Base-by-base conservation (phyloP, 2,888 invertebrate species). In the Caenorhabditis sp. region DNA sequence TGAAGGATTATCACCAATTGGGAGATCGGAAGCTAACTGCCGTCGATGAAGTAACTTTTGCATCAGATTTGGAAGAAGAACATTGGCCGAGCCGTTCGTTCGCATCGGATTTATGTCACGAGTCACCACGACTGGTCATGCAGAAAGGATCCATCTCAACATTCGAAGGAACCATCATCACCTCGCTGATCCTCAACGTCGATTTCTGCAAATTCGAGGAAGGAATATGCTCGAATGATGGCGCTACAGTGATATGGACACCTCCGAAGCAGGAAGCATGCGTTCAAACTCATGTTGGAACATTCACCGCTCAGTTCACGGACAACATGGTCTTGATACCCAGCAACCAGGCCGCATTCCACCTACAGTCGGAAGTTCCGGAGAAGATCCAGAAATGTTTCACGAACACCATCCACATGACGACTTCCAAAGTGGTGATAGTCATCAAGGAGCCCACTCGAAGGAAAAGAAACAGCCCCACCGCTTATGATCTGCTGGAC, bases 151-250 rank as follows among this genome's bases (percentile, higher is more conserved):
- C 58, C 6, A 19, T 59, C 8, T 19, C n/a, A 1, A n/a, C 24
- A 12, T 59, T 59, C 19, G 58, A 35, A 35, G 58, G 26, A n/a
- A 59, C 10, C 5, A n/a, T 59, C 35, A 16, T 59, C 5, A 19
- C 58, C 31, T 26, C 58, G n/a, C 58, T 59, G 31, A 16, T 59
- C 2, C 31, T 59, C 7, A 59, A 59, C 35, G 26, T 26, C 35
- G 26, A 59, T 19, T 31, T 26, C 16, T 59, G 58, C n/a, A 24
- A 10, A 4, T 35, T 19, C 58, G 35, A 59, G 19, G 58, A 59
- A 19, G 58, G 58, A n/a, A n/a, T 59, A 7, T 59, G 58, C 28
- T 24, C 26, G n/a, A 59, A 59, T 19, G 58, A 59, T 14, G 58
- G 26, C 16, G 58, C 58, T 10, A 35, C 26, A 1, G 58, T 59